Base-by-base conservation (phyloP, 2,113 vertebrate species). In the Pongo abelii region DNA sequence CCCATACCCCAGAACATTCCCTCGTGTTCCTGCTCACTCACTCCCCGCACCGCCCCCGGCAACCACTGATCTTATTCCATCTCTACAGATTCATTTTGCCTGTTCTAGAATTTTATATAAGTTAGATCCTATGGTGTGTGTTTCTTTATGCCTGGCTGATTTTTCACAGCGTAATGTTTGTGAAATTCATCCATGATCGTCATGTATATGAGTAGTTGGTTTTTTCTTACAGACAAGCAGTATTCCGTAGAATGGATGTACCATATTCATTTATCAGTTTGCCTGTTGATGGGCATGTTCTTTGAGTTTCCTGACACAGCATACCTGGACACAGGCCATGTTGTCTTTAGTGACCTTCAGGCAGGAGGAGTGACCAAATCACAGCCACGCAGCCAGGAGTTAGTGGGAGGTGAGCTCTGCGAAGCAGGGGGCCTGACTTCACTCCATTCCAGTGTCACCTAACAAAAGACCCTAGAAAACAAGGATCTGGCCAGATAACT, bases 401-500 rank as follows among this genome's bases (percentile, higher is more conserved):
- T 9, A 12, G 16, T 2, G 2, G 27, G 38, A 59, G 17, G 35
- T 22, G 27, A 46, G 3, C 46, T 46, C 30, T 4, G 0, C 11
- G 55, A 67, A 16, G 50, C 43, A 11, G 35, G 52, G 79, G 23
- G 3, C 16, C 3, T 8, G 50, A 20, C 67, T 17, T 30, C 40
- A 14, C 30, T 11, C 43, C 30, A 8, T 35, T 25, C 67, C 18
- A 52, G 85, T 12, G 3, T 67, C 70, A 5, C 25, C 38, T 64
- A 91, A 77, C 70, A 13, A 70, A 79, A 77, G 59, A 88, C 46
- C 35, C 38, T 50, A n/a, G 83, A 30, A 78, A 96, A 75, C 16
- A 52, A 8, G 2, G 32, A 25, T 74, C 46, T 55, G 67, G 50
- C 38, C 64, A 46, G 23, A 83, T 14, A 69, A 59, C 72, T 16